Evolutionary conservation across 2,797 vertebrate species (phyloP), one percentile per base, ranked within the genome.

Genomic region (Pitangus sulphuratus): DNA sequence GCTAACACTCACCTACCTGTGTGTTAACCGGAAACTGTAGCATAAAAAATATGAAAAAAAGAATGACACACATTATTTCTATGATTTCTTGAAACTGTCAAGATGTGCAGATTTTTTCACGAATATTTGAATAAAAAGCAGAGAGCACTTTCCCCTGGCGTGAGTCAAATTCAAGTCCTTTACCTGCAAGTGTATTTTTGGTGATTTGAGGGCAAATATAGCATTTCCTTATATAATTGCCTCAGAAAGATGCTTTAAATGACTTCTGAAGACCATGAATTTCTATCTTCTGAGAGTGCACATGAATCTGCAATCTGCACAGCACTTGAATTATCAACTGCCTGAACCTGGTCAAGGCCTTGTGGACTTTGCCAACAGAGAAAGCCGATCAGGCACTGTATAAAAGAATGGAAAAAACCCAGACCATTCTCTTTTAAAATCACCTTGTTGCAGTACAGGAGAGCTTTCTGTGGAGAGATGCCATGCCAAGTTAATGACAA

Each of bases 161-260:
- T 12, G 21, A 85, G 51, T 79, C 44, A 66, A 79, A 84, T 62
- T 69, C 11, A 64, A 79, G 39, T 53, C 22, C 64, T 89, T 89
- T 66, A 86, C 54, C 58, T 89, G 42, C 18, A 88, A 81, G n/a
- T 21, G 20, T 39, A 60, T 87, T 95, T 90, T 93, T 62, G 9
- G 58, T 48, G 61, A 82, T 79, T 86, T 88, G 66, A 84, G 56
- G 57, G 65, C 72, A 93, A 85, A 87, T 44, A 86, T 58, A 84
- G 82, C 20, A 40, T 72, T 70, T 93, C 58, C 50, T 78, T 71
- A 75, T n/a, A 87, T 15, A 81, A 65, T 14, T 81, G 26, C 39
- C 57, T 75, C 18, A 50, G 69, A 86, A 84, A 75, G 54, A 80
- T 57, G 17, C 8, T 75, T 90, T 51, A 81, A 84, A 91, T 69